Evolutionary conservation across 2,888 invertebrate genomes (phyloP).

Genomic region (Xanthia icteritia): DNA sequence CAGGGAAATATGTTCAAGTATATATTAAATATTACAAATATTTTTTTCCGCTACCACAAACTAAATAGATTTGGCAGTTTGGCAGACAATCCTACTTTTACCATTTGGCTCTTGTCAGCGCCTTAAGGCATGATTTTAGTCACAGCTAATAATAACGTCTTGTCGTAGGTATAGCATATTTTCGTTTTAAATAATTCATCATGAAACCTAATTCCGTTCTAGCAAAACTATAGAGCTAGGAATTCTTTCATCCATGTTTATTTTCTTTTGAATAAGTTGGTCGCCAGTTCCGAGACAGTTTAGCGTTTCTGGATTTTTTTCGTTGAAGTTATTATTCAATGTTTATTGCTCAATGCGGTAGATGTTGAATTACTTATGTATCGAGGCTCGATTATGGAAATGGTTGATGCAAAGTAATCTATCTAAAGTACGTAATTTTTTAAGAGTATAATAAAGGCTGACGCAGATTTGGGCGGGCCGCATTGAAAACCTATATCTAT

Average conservation of each 20-base stretch:
- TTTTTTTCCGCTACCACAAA: too few species aligned
- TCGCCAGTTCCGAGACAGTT: conserved; percentile 44
- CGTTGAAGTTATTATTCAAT: conserved; percentile 45
- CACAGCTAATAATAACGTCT: too few species aligned
- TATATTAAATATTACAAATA: too few species aligned
- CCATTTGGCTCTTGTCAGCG: too few species aligned
- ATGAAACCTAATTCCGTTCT: conserved; percentile 4
- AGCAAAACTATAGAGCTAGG: conserved; percentile 2
- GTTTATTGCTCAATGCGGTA: conserved; percentile 48
- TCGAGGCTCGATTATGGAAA: conserved; percentile 32
- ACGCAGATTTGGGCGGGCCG: too few species aligned
- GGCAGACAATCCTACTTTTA: too few species aligned
- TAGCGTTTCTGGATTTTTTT: conserved; percentile 51
- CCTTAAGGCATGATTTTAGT: too few species aligned
- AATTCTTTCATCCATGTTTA: conserved; percentile 13
- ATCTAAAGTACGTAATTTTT: background rate
- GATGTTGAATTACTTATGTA: conserved; percentile 46
- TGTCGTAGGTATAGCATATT: too few species aligned
- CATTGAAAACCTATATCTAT: background rate
- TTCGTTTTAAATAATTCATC: too few species aligned
- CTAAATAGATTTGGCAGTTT: too few species aligned
- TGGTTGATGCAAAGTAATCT: background rate
- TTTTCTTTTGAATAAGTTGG: conserved; percentile 44
- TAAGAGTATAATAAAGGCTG: background rate
- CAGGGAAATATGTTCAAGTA: too few species aligned